Conservation (phyloP, 1,140 invertebrate genomes). For the Zaprionus vittiger region DNA sequence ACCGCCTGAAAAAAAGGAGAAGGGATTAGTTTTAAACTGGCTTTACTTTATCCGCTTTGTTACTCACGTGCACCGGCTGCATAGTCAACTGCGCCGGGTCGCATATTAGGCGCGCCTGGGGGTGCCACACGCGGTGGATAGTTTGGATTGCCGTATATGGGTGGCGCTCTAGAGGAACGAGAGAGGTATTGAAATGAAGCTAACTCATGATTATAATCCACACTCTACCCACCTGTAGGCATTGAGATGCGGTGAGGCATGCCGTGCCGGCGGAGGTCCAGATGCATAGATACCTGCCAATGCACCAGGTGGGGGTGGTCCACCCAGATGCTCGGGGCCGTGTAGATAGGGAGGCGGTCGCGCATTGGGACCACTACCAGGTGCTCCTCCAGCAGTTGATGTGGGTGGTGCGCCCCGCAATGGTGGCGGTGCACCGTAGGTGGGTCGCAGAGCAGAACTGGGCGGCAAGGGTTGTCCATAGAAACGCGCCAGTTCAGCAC, state of each 20-base stretch:
- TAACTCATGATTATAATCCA: background rate
- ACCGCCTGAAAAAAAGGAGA: conserved; percentile 44
- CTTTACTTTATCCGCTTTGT: background rate
- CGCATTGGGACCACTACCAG: conserved; percentile 32
- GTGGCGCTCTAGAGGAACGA: conserved; percentile 46
- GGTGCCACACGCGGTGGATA: conserved; percentile 68
- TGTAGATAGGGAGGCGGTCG: conserved; percentile 61
- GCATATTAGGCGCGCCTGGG: conserved; percentile 55
- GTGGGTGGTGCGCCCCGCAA: conserved; percentile 61
- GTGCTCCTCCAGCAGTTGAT: conserved; percentile 35
- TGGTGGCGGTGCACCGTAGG: conserved; percentile 79
- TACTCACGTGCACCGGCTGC: conserved; percentile 72
- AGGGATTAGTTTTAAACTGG: background rate
- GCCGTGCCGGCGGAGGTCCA: conserved; percentile 74
- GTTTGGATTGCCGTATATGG: conserved; percentile 78
- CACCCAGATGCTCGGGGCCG: conserved; percentile 68
- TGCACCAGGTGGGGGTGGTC: conserved; percentile 38
- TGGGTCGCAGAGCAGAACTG: conserved; percentile 66
- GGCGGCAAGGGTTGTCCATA: conserved; percentile 64
- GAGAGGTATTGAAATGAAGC: background rate
- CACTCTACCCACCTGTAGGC: conserved; percentile 65
- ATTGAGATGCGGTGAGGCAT: conserved; percentile 75
- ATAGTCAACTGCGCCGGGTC: conserved; percentile 69
- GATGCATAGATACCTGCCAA: conserved; percentile 51
- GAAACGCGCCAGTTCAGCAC: conserved; percentile 65